Evolutionary conservation across 2,797 vertebrate genomes (phyloP), one percentile per base, ranked within the genome.

Genomic region (Sebastes iracundus): DNA sequence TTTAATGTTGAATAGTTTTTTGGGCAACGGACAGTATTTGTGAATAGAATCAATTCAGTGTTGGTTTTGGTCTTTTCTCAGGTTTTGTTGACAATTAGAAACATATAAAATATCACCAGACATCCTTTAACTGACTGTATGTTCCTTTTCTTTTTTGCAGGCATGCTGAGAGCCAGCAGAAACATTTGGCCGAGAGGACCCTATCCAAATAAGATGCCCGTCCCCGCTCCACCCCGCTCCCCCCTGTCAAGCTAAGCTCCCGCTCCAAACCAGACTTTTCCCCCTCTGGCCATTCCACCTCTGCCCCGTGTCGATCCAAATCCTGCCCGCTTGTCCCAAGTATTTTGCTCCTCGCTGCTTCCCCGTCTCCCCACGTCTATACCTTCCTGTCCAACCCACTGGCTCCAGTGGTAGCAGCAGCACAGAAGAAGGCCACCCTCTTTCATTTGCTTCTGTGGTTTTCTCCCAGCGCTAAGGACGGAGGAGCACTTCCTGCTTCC

Each of bases 111-210:
- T 46, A 55, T 53, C 11, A 32, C 8, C 22, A 46, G 16, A 27
- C 2, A 2, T 67, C 49, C 20, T 32, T 28, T 23, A 59, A 27
- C 2, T 63, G 11, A 71, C n/a, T 13, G 0, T 16, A 14, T 80
- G 20, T 58, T 46, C 10, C 9, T 22, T 83, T 14, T 80, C 18
- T 80, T 5, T 49, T 80, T 66, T 23, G 14, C 94, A 99, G 98
- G 93, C 98, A 99, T 70, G 98, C 98, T 4, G 98, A 99, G 93
- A 99, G 98, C 85, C 98, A 99, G 95, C 98, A 99, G 96, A 99
- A 98, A 96, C 98, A 99, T 96, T 93, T 99, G 98, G 97, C 98
- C 77, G 98, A 99, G 96, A 98, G 96, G 93, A 98, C 97, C 94
- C 96, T 97, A 2, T 95, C 97, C 66, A 99, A 99, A 96, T 99